A percentile compares a stretch with the other conserved stretches of the same genome.
Conservation (phyloP, 2,888 invertebrate genomes). For the Steinernema carpocapsae region DNA sequence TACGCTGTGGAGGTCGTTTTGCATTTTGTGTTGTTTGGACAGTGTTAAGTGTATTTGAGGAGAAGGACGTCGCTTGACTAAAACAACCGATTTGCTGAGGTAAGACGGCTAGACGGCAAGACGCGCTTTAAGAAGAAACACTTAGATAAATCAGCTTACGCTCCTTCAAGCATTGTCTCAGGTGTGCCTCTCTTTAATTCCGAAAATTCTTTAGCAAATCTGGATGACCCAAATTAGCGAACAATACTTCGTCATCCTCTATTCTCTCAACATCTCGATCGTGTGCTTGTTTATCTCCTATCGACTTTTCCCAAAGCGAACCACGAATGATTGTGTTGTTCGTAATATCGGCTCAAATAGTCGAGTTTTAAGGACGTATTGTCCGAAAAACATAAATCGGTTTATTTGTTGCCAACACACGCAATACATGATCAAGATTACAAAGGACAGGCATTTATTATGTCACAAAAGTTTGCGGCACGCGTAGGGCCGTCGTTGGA, state of each 20-base stretch:
- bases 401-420: no score
- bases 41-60: neutral
- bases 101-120: neutral
- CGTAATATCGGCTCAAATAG: neutral
- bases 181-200: neutral
- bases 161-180: neutral
- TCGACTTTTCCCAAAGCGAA: neutral
- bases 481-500: no score
- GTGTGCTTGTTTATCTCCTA: neutral
- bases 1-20: neutral
- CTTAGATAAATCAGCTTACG: neutral
- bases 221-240: neutral
- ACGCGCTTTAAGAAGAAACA: no score
- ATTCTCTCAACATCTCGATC: neutral
- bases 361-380: no score
- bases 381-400: no score
- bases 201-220: neutral
- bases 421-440: no score
- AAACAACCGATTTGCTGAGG: neutral
- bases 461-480: no score
- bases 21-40: neutral
- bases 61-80: neutral
- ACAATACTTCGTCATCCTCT: neutral
- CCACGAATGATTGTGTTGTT: neutral
- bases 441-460: no score